Conservation (phyloP, 35 echinoderm and acorn worm genomes). For the Anneissia japonica region DNA sequence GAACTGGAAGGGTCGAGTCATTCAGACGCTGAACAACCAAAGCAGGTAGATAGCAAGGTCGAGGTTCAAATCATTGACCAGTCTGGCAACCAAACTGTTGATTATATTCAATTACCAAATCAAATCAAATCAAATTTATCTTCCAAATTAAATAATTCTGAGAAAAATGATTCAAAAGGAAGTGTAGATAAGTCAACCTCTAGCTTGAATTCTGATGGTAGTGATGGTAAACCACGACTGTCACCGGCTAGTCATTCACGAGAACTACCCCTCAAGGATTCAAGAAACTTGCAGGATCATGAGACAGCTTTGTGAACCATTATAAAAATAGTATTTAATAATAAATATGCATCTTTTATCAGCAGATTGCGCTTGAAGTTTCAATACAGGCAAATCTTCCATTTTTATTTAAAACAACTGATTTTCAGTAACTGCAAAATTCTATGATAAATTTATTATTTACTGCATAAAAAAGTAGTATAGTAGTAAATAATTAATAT, state of each 20-base stretch:
- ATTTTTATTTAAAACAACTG: too few relatives aligned
- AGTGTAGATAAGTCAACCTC: neutral
- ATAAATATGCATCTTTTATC: too few relatives aligned
- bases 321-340: too few relatives aligned
- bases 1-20: neutral
- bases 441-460: too few relatives aligned
- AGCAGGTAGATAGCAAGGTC: neutral
- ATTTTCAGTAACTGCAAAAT: too few relatives aligned
- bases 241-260: neutral
- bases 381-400: too few relatives aligned
- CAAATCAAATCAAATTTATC: neutral
- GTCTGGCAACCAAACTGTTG: neutral
- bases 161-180: neutral
- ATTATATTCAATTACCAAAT: neutral
- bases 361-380: too few relatives aligned
- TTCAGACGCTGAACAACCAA: neutral
- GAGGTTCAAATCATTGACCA: neutral
- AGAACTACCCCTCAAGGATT: neutral
- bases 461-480: too few relatives aligned
- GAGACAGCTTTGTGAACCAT: neutral
- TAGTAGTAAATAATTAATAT: too few relatives aligned
- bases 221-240: neutral
- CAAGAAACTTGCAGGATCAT: neutral
- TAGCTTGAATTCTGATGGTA: neutral
- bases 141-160: neutral